Conservation (phyloP, 1,140 invertebrate genomes). For the Drosophila littoralis region DNA sequence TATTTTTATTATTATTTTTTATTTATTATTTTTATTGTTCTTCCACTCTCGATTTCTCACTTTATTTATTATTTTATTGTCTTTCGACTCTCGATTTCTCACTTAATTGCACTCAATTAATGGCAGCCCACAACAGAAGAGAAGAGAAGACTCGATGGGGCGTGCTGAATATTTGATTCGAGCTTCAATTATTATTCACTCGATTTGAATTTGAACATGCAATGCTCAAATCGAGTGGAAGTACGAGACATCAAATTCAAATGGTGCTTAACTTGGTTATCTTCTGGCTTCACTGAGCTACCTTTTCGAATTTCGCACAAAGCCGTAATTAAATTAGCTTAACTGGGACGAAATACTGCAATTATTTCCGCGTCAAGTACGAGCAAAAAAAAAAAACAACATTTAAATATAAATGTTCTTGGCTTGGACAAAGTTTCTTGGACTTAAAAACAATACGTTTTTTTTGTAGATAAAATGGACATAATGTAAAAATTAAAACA, state of each 20-base stretch:
- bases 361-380: neutral
- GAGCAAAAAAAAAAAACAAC: too few relatives aligned
- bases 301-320: neutral
- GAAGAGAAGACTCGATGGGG: slow-evolving; percentile 8
- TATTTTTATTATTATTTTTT: too few relatives aligned
- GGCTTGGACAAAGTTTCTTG: too few relatives aligned
- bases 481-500: too few relatives aligned
- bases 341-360: neutral
- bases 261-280: neutral
- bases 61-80: neutral
- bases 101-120: slow-evolving; percentile 24
- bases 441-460: too few relatives aligned
- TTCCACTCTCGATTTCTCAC: too few relatives aligned
- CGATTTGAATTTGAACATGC: slow-evolving; percentile 23
- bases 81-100: neutral
- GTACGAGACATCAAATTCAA: neutral
- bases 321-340: neutral
- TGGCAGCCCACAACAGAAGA: neutral
- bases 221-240: slow-evolving; percentile 52
- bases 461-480: too few relatives aligned
- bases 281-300: neutral
- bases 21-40: too few relatives aligned
- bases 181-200: slow-evolving; percentile 35
- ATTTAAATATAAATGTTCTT: too few relatives aligned
- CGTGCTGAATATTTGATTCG: slow-evolving; percentile 26